Conservation (phyloP, 2,888 invertebrate species). For the Iselma pallidipennis region DNA sequence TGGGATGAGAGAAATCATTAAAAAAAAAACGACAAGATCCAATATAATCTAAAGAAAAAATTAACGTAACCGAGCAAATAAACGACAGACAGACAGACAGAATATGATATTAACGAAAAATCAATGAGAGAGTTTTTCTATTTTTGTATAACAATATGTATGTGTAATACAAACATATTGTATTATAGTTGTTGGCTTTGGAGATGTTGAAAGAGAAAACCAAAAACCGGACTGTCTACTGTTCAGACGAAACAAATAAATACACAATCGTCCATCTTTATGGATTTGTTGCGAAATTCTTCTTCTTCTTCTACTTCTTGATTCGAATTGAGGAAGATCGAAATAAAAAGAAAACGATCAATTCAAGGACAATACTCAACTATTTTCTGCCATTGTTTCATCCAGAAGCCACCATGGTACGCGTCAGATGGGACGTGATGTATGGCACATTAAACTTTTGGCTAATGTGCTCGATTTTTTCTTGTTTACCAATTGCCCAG, state of each 20-base stretch:
- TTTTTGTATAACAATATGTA: too few species aligned
- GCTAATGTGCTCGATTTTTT: neutral
- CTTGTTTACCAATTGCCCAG: too few species aligned
- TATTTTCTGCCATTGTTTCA: constrained; percentile 19
- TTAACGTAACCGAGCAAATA: neutral
- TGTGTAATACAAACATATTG: too few species aligned
- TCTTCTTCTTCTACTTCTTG: constrained; percentile 14
- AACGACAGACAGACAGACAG: neutral
- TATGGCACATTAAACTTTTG: constrained; percentile 9
- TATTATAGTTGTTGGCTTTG: too few species aligned
- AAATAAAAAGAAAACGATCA: neutral
- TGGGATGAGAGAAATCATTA: constrained; percentile 21
- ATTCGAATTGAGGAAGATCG: too few species aligned
- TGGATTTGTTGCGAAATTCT: constrained; percentile 44
- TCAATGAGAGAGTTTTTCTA: neutral
- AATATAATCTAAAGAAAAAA: neutral
- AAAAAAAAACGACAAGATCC: neutral
- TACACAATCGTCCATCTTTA: constrained; percentile 39
- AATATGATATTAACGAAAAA: neutral
- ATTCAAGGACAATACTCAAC: constrained; percentile 36
- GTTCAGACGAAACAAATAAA: constrained; percentile 45
- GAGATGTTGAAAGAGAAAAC: constrained; percentile 12
- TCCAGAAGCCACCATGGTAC: constrained; percentile 4
- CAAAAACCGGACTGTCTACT: constrained; percentile 40
- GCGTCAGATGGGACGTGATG: constrained; percentile 17